Percentiles rank a stretch among this genome's conserved stretches.
phyloP scores from a whole-genome alignment of 2,888 invertebrate species.

The Melieria crassipennis region DNA sequence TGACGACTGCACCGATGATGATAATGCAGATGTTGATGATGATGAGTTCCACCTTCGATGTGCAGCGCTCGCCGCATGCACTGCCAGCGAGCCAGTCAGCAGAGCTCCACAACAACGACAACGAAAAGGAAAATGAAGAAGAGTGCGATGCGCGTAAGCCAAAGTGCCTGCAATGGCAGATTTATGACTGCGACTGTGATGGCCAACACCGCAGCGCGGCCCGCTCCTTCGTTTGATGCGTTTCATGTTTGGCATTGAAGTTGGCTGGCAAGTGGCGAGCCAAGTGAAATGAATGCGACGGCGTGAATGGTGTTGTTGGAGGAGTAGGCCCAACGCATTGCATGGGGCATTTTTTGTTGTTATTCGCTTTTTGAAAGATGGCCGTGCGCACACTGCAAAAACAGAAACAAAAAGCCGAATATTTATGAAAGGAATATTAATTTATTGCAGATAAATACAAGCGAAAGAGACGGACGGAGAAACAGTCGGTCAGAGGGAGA shows the following conservation, averaged over 20 bases:
- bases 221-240: too few relatives aligned
- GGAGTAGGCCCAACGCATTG: too few relatives aligned
- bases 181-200: slow-evolving; percentile 43
- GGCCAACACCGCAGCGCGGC: slow-evolving; percentile 18
- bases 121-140: slow-evolving; percentile 20
- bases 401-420: background rate
- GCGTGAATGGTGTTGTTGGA: too few relatives aligned
- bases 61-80: background rate
- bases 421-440: slow-evolving; percentile 38
- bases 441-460: slow-evolving; percentile 42
- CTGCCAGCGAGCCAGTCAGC: too few relatives aligned
- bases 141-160: slow-evolving; percentile 7
- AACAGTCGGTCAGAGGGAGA: too few relatives aligned
- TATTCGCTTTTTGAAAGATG: background rate
- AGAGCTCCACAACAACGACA: background rate
- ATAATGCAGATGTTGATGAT: background rate
- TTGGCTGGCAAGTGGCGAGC: too few relatives aligned
- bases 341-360: too few relatives aligned
- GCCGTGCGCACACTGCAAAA: background rate
- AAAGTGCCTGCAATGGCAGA: slow-evolving; percentile 44
- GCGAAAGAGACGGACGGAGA: slow-evolving; percentile 14
- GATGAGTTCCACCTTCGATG: slow-evolving; percentile 11
- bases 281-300: too few relatives aligned
- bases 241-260: too few relatives aligned
- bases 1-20: background rate